Evolutionary conservation across 92 coral and sea anemone species (phyloP).

Genomic region (Bergia puertoricense): DNA sequence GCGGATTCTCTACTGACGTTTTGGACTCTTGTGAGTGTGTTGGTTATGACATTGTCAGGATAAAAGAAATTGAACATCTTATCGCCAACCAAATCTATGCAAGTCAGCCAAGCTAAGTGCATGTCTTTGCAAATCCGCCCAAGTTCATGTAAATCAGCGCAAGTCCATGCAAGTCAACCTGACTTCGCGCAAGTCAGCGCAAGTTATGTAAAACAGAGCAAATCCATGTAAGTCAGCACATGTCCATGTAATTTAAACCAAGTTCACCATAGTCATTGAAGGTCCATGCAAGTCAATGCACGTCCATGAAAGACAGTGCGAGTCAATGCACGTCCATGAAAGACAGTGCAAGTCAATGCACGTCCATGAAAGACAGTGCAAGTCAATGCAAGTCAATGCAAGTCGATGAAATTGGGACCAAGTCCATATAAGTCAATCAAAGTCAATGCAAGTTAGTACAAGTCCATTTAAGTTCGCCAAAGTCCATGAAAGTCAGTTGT

Average conservation of each 20-base stretch:
- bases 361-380: no score
- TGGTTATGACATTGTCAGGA: no score
- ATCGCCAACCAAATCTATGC: background rate
- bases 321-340: background rate
- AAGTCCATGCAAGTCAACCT: background rate
- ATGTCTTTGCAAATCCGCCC: background rate
- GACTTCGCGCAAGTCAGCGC: background rate
- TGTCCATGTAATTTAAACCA: no score
- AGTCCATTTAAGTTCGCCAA: background rate
- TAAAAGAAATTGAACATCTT: no score
- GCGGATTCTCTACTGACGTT: no score
- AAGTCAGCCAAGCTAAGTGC: background rate
- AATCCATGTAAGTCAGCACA: background rate
- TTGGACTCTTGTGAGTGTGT: no score
- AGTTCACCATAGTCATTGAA: background rate
- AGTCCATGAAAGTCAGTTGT: background rate
- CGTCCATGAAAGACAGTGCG: no score
- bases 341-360: no score
- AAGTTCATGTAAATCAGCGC: background rate
- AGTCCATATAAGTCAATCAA: no score
- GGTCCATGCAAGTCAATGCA: background rate
- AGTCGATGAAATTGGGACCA: no score
- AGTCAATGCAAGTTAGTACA: background rate
- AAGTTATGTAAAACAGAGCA: background rate
- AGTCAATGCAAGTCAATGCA: no score